Conservation (phyloP, 2,113 vertebrate species). For the Tachysurus vachellii region DNA sequence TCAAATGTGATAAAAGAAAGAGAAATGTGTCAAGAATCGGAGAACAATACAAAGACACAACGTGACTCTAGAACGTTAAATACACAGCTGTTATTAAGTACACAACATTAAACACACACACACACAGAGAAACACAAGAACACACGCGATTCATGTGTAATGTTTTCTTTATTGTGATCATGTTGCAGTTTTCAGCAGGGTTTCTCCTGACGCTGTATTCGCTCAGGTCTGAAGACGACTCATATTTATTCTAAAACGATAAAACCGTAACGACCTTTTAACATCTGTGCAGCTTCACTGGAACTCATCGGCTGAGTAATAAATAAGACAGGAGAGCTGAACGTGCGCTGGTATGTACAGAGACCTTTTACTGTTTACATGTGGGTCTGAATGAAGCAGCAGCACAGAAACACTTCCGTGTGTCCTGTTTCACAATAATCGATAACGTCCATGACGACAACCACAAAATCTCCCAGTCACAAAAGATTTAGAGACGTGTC, state of each 20-base stretch:
- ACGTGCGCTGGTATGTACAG: background rate
- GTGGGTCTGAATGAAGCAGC: background rate
- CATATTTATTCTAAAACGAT: background rate
- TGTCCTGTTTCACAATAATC: background rate
- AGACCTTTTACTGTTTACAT: background rate
- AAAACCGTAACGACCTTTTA: background rate
- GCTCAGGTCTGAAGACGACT: background rate
- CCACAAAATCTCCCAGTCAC: too few species aligned
- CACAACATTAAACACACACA: background rate
- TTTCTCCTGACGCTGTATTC: background rate
- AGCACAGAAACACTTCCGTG: background rate
- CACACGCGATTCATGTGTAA: background rate
- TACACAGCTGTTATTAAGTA: too few species aligned
- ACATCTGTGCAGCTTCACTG: background rate
- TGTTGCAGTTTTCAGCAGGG: background rate
- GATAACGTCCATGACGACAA: background rate
- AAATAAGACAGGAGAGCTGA: background rate
- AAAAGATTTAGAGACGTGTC: background rate
- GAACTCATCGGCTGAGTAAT: background rate
- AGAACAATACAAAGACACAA: too few species aligned
- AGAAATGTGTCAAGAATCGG: too few species aligned
- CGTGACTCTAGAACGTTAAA: too few species aligned
- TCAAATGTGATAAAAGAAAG: too few species aligned
- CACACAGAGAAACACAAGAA: background rate
- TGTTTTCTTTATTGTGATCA: slow-evolving; percentile 23